Evolutionary conservation across 2,113 vertebrate species (phyloP).

Genomic region (Thinocorus orbignyianus): DNA sequence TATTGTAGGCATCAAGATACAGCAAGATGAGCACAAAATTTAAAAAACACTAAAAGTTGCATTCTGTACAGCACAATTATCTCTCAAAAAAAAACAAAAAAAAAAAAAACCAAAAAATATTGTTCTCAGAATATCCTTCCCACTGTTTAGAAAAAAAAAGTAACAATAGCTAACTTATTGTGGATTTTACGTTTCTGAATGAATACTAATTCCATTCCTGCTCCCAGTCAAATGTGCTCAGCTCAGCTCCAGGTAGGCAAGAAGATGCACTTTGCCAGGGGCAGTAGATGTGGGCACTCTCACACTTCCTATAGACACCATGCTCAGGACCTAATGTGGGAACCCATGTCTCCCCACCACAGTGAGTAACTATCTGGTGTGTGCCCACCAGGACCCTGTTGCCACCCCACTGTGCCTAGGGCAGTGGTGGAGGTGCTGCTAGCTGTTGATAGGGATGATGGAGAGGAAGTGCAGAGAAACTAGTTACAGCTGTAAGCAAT

Average conservation of each 20-base stretch:
- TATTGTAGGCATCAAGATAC: not conserved
- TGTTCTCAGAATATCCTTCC: not conserved
- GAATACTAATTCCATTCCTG: not conserved
- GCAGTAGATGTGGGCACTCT: not conserved
- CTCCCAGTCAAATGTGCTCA: accelerated
- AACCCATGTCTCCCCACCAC: not conserved
- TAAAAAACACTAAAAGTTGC: not conserved
- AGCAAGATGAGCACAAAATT: not conserved
- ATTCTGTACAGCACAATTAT: not conserved
- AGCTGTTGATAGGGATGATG: not conserved
- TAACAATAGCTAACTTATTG: not conserved
- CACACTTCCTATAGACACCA: not conserved
- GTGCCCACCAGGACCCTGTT: not conserved
- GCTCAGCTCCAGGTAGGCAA: not conserved
- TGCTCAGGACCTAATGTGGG: accelerated
- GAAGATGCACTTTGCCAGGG: accelerated
- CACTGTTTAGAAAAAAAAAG: accelerated
- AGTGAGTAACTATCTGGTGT: not conserved
- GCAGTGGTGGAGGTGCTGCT: not conserved
- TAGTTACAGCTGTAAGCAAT: not conserved
- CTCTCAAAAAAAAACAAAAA: no score
- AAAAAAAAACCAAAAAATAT: no score
- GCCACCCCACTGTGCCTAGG: accelerated
- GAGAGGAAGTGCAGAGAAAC: not conserved
- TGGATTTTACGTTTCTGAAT: accelerated